Evolutionary conservation across 2,113 vertebrate genomes (phyloP).

Genomic region (Salvelinus fontinalis): DNA sequence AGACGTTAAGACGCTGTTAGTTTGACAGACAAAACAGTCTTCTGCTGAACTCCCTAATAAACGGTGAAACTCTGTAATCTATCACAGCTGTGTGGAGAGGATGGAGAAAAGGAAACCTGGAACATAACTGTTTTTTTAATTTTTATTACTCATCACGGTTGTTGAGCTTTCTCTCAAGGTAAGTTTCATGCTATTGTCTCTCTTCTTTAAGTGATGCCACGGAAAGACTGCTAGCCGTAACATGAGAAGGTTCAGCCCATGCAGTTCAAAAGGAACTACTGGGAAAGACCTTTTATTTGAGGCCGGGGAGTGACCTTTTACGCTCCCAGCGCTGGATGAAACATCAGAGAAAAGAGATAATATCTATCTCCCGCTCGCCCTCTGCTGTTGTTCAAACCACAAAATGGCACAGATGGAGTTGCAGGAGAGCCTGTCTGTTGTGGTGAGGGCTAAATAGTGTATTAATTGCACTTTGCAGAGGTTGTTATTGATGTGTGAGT

Average conservation of each 20-base stretch:
- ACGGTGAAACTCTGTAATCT: slow-evolving; percentile 43
- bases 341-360: slow-evolving; percentile 23
- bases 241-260: slow-evolving; percentile 35
- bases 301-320: slow-evolving; percentile 49
- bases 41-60: slow-evolving; percentile 37
- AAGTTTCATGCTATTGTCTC: slow-evolving; percentile 26
- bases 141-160: slow-evolving; percentile 55
- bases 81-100: slow-evolving; percentile 48
- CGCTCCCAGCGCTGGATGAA: slow-evolving; percentile 29
- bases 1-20: slow-evolving; percentile 1
- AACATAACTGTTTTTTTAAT: slow-evolving; percentile 57
- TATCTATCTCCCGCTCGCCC: slow-evolving; percentile 8
- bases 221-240: slow-evolving; percentile 35
- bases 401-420: slow-evolving; percentile 23
- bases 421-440: background rate
- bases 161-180: slow-evolving; percentile 17
- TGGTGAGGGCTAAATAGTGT: slow-evolving; percentile 20
- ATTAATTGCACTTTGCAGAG: slow-evolving; percentile 21
- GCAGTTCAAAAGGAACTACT: slow-evolving; percentile 46
- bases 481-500: slow-evolving; percentile 27
- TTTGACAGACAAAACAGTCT: slow-evolving; percentile 28
- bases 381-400: slow-evolving; percentile 21
- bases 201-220: slow-evolving; percentile 34
- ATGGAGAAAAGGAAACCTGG: slow-evolving; percentile 29
- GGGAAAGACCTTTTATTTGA: slow-evolving; percentile 43